Evolutionary conservation across 2,797 vertebrate genomes (phyloP).

Genomic region (Enteromius mattozi): DNA sequence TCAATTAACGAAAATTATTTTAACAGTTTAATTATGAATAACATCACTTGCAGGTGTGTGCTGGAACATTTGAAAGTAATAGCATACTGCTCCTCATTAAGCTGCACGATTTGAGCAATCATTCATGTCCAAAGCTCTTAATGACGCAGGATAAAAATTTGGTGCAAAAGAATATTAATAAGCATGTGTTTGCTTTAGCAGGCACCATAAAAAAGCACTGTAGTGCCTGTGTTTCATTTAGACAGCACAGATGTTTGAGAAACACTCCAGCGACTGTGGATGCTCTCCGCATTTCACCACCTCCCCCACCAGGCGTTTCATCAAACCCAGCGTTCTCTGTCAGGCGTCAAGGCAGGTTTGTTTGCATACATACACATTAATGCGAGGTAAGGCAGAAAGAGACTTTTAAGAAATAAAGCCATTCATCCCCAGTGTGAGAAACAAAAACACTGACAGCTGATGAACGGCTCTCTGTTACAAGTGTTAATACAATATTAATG

Average conservation of each 20-base stretch:
- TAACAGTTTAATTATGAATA: background rate
- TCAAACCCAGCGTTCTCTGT: slow-evolving; percentile 69
- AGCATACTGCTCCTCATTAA: background rate
- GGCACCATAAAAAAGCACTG: background rate
- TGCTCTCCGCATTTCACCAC: slow-evolving; percentile 48
- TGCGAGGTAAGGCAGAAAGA: slow-evolving; percentile 63
- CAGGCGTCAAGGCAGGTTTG: slow-evolving; percentile 67
- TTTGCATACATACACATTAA: slow-evolving; percentile 77
- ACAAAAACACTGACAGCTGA: slow-evolving; percentile 50
- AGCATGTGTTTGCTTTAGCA: slow-evolving; percentile 21
- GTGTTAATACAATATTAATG: slow-evolving; percentile 64
- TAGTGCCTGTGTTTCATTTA: slow-evolving; percentile 46
- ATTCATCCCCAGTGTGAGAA: slow-evolving; percentile 62
- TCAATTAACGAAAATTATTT: background rate
- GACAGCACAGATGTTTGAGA: slow-evolving; percentile 73
- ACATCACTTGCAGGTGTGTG: background rate
- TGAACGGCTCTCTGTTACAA: slow-evolving; percentile 35
- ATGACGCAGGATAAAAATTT: slow-evolving; percentile 2
- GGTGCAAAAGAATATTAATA: slow-evolving; percentile 1
- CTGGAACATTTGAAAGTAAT: background rate
- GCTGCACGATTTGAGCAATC: background rate
- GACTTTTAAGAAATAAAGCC: slow-evolving; percentile 64
- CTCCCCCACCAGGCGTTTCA: slow-evolving; percentile 70
- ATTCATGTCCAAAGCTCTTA: background rate
- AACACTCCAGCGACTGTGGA: slow-evolving; percentile 77